Conservation (phyloP, 2,888 invertebrate species). For the Eilema sororculum region DNA sequence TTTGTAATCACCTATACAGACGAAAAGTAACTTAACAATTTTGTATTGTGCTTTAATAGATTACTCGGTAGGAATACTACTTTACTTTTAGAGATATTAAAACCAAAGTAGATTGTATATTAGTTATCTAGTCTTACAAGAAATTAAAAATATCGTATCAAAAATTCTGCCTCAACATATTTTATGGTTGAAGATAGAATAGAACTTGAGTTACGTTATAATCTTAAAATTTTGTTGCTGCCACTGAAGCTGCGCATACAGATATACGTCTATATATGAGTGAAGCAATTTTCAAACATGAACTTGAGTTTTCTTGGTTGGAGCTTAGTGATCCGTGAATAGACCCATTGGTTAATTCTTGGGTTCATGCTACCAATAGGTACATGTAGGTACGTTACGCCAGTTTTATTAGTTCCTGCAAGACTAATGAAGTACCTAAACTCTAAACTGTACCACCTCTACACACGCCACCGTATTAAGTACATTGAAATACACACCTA, state of each 20-base stretch:
- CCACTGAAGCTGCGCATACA: neutral
- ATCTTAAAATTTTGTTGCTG: neutral
- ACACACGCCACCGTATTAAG: no score
- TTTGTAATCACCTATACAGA: neutral
- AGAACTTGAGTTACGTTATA: conserved; percentile 23
- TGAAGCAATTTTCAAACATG: neutral
- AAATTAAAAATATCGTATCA: conserved; percentile 21
- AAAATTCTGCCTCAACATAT: neutral
- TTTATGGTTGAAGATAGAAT: neutral
- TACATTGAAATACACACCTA: no score
- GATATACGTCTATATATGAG: no score
- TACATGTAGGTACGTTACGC: neutral
- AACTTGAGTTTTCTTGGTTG: neutral
- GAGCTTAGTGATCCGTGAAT: neutral
- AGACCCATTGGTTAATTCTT: neutral
- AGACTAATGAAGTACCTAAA: no score
- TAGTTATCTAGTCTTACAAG: conserved; percentile 55
- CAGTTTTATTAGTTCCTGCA: no score
- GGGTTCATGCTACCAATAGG: neutral
- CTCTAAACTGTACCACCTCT: no score
- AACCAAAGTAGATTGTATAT: conserved; percentile 67
- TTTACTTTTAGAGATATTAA: conserved; percentile 45
- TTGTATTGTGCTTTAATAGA: conserved; percentile 35
- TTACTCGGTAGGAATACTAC: conserved; percentile 29
- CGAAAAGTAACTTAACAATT: conserved; percentile 28